Evolutionary conservation across 2,888 invertebrate genomes (phyloP), one percentile per base, ranked within the genome.

Genomic region (Tetragonula carbonaria): DNA sequence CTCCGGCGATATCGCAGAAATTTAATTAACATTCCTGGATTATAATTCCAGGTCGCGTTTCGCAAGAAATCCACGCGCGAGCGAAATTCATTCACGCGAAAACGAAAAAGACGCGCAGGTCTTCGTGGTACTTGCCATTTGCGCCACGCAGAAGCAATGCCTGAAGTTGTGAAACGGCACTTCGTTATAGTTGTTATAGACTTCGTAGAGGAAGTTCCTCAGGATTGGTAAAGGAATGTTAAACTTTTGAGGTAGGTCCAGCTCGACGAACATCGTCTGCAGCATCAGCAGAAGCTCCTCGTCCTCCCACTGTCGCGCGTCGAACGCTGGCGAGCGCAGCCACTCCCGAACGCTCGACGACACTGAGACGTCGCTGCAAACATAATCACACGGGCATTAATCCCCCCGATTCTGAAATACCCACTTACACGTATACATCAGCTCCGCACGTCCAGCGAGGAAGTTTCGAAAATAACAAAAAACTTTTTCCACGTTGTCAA

Each of bases 131-230:
- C 95, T 95, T 95, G 97, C 97, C 97, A 98, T 98, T 95, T 98
- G 98, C 83, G 97, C 96, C 87, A 98, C 98, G 95, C 97, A 97
- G 95, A 98, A 98, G 95, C 97, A 97, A 93, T 98, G 98, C 89
- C 97, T 96, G 95, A 98, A 98, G 95, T 98, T 98, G 95, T 98
- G 98, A 95, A 98, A 98, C 85, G 97, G 97, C 93, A 98, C 97
- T 95, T 97, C 97, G 95, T 97, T 97, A 95, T 98, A 98, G 94
- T 97, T 97, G 94, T 97, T 97, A 95, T 97, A 97, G 90, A 97
- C 96, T 94, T 97, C 96, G 93, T 96, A 97, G 76, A 97, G 95
- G 95, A 97, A 97, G 94, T 96, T 96, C 87, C 97, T 95, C 88
- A 97, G 95, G 80, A 96, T 96, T 82, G 95, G 95, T 91, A 97